These are phyloP conservation scores for Bombus breviceps DNA, from an alignment of 1,140 invertebrate species.

Conservation along the genomic window DNA sequence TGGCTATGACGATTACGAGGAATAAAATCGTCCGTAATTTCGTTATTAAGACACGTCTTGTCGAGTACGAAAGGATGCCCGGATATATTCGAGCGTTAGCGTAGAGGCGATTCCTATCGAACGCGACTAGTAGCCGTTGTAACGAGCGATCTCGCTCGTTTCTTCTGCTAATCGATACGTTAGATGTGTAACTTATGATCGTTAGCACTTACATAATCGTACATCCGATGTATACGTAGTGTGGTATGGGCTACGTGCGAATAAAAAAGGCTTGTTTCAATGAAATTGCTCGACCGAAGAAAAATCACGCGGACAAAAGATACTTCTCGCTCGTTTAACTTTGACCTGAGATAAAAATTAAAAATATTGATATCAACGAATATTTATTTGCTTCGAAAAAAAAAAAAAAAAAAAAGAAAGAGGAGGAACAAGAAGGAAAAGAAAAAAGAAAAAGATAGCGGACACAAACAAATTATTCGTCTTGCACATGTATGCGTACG, in stretches of 20 bases:
- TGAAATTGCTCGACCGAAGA: background rate
- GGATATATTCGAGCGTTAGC: background rate
- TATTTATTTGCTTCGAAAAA: background rate
- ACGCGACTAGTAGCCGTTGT: background rate
- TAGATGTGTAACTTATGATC: background rate
- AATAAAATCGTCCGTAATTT: background rate
- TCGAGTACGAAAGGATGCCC: no score
- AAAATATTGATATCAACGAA: conserved; percentile 30
- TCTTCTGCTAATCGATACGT: background rate
- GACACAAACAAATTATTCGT: background rate
- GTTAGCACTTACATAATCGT: background rate
- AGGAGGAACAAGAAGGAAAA: background rate
- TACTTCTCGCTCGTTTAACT: conserved; percentile 34
- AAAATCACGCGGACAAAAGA: background rate
- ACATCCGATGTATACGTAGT: no score
- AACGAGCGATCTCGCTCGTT: background rate
- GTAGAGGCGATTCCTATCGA: background rate
- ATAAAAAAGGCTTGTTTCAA: background rate
- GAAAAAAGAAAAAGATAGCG: background rate
- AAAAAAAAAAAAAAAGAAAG: background rate
- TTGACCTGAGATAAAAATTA: conserved; percentile 40
- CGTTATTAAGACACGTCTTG: background rate
- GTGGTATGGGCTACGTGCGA: background rate
- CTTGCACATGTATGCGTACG: background rate
- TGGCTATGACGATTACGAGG: background rate